phyloP scores from a whole-genome alignment of 1,140 invertebrate species.

The Rhynchophorus ferrugineus region DNA sequence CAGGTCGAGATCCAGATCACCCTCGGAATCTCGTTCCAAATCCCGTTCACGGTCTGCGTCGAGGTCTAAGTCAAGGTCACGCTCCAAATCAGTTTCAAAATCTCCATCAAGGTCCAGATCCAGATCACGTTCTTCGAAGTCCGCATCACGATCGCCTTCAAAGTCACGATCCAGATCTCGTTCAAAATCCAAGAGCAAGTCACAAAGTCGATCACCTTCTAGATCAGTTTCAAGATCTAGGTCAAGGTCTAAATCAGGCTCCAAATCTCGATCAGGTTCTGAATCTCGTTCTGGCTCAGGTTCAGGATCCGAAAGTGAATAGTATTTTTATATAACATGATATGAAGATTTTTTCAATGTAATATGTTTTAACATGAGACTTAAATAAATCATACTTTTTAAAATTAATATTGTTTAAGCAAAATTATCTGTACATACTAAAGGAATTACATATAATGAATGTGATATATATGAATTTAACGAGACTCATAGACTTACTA shows the following conservation, averaged over 20 bases:
- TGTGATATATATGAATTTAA: too few species aligned
- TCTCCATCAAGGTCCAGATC: slow-evolving; percentile 36
- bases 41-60: slow-evolving; percentile 37
- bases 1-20: slow-evolving; percentile 27
- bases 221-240: slow-evolving; percentile 29
- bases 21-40: slow-evolving; percentile 29
- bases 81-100: slow-evolving; percentile 36
- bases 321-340: too few species aligned
- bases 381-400: too few species aligned
- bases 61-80: slow-evolving; percentile 33
- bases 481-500: too few species aligned
- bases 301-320: slow-evolving; percentile 26
- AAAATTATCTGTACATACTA: too few species aligned
- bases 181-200: slow-evolving; percentile 31
- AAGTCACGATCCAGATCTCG: slow-evolving; percentile 34
- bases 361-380: too few species aligned
- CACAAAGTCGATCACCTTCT: slow-evolving; percentile 34
- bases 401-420: too few species aligned
- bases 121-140: slow-evolving; percentile 33
- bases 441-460: too few species aligned
- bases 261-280: slow-evolving; percentile 33
- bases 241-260: slow-evolving; percentile 31
- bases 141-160: slow-evolving; percentile 35
- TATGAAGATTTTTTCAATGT: too few species aligned
- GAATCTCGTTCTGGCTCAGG: slow-evolving; percentile 36